A percentile compares a stretch with the other conserved stretches of the same genome.
These are phyloP conservation scores for Eurosta solidaginis DNA, from an alignment of 1,140 invertebrate genomes.

Conservation along the genomic window DNA sequence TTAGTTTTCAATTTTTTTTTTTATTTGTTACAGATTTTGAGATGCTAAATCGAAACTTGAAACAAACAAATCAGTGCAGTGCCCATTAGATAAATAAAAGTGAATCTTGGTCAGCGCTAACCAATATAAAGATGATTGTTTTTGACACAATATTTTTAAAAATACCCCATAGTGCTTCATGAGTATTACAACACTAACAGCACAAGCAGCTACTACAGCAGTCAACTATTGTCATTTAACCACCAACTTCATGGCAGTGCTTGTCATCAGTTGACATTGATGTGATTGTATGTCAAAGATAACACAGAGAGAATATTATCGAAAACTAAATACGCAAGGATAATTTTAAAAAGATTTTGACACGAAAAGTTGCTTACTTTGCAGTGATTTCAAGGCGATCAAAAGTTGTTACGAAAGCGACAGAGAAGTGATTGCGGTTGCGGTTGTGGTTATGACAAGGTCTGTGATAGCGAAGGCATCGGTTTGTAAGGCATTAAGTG, in stretches of 20 bases:
- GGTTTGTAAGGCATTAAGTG: not conserved
- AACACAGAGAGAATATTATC: not conserved
- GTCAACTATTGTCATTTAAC: not conserved
- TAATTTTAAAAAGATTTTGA: not conserved
- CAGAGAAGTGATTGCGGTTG: not conserved
- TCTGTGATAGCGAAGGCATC: not conserved
- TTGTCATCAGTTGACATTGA: conserved; percentile 21
- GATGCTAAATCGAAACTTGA: too few relatives aligned
- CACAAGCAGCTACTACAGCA: not conserved
- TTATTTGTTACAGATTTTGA: too few relatives aligned
- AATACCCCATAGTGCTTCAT: too few relatives aligned
- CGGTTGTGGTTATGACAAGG: not conserved
- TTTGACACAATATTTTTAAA: too few relatives aligned
- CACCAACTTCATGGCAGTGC: not conserved
- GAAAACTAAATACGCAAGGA: not conserved
- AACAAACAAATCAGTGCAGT: too few relatives aligned
- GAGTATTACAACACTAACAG: too few relatives aligned
- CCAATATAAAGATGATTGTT: too few relatives aligned
- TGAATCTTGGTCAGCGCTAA: too few relatives aligned
- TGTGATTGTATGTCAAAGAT: conserved; percentile 15
- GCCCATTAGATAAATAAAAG: too few relatives aligned
- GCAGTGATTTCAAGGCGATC: conserved; percentile 21
- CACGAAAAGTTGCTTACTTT: not conserved
- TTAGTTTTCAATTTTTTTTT: too few relatives aligned
- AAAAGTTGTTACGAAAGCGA: not conserved